A percentile compares a stretch with the other conserved stretches of the same genome.
These are phyloP conservation scores for Gallinago paraguaiae DNA, from an alignment of 2,113 vertebrate species.

Conservation along the genomic window DNA sequence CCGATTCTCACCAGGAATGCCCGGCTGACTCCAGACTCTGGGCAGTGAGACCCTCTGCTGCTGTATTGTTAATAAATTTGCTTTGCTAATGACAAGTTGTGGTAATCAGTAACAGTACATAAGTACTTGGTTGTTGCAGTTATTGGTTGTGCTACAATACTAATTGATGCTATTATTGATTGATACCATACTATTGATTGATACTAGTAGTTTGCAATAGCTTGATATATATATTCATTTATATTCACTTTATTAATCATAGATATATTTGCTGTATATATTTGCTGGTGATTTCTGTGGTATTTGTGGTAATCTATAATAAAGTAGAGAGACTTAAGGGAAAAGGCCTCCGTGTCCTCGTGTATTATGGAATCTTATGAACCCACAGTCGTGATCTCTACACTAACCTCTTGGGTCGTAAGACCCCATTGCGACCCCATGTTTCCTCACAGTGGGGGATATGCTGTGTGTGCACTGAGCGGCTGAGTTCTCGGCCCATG, in stretches of 20 bases:
- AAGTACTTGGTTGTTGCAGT: neutral
- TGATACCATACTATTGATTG: neutral
- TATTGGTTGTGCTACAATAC: neutral
- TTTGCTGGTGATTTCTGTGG: neutral
- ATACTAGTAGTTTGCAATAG: neutral
- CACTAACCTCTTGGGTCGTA: neutral
- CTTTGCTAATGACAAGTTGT: neutral
- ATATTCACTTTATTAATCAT: neutral
- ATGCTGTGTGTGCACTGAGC: neutral
- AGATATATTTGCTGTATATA: neutral
- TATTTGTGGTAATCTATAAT: neutral
- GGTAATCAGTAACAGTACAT: neutral
- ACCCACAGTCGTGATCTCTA: accelerated
- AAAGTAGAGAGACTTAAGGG: neutral
- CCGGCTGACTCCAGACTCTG: neutral
- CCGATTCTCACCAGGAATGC: neutral
- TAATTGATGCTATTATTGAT: neutral
- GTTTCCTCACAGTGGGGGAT: accelerated
- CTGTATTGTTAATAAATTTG: neutral
- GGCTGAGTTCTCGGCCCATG: neutral
- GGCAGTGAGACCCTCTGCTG: neutral
- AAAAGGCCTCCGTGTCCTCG: accelerated
- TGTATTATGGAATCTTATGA: neutral
- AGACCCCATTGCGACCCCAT: accelerated
- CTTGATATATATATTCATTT: neutral